Conservation (phyloP, 2,797 vertebrate species). For the Acropternis orthonyx region DNA sequence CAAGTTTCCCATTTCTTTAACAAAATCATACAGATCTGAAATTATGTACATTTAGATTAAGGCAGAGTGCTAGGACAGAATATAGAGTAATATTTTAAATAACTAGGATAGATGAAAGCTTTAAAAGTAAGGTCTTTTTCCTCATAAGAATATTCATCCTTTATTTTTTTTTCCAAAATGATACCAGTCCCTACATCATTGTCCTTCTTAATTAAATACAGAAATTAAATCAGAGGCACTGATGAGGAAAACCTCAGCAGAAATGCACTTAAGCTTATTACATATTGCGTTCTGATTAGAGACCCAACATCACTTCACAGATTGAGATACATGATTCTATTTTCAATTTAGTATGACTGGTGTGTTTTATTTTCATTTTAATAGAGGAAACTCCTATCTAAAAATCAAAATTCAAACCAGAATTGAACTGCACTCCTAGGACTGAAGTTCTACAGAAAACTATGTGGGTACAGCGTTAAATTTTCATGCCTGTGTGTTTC, state of each 20-base stretch:
- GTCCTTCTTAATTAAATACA: slow-evolving; percentile 43
- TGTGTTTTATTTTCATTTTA: slow-evolving; percentile 24
- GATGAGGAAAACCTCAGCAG: slow-evolving; percentile 20
- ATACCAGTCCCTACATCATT: background rate
- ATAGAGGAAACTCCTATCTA: background rate
- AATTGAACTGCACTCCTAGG: background rate
- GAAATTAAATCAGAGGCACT: slow-evolving; percentile 41
- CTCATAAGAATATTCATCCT: background rate
- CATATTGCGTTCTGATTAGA: slow-evolving; percentile 32
- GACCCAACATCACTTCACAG: background rate
- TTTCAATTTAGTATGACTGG: slow-evolving; percentile 25
- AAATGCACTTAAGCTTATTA: slow-evolving; percentile 39
- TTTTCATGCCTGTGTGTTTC: background rate
- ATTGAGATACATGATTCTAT: background rate
- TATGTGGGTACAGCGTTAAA: background rate
- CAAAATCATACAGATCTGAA: background rate
- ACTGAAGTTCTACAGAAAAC: background rate
- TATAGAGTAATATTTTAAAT: background rate
- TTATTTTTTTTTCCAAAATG: background rate
- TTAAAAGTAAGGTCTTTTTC: background rate
- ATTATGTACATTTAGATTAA: background rate
- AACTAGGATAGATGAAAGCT: background rate
- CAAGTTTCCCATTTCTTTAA: background rate
- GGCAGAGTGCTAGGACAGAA: background rate
- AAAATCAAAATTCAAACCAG: background rate